phyloP scores from a whole-genome alignment of 2,888 invertebrate species.

The Habroteleia sp. region DNA sequence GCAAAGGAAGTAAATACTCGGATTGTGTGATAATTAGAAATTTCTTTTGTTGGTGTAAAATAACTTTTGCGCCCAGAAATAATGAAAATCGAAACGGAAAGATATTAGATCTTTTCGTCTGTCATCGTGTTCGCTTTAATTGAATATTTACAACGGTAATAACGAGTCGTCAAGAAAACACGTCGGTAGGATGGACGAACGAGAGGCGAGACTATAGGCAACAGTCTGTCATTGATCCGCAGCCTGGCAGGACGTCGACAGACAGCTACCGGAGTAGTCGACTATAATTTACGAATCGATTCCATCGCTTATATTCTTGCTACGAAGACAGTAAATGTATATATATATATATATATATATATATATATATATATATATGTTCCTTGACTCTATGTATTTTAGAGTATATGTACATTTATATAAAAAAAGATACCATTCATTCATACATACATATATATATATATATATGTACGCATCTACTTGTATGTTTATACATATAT shows the following conservation, averaged over 20 bases:
- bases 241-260: slow-evolving; percentile 64
- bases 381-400: slow-evolving; percentile 41
- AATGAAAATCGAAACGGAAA: slow-evolving; percentile 48
- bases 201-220: slow-evolving; percentile 60
- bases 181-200: slow-evolving; percentile 57
- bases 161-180: slow-evolving; percentile 64
- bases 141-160: slow-evolving; percentile 63
- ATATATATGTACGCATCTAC: no score
- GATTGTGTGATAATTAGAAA: slow-evolving; percentile 60
- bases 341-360: no score
- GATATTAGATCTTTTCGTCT: slow-evolving; percentile 45
- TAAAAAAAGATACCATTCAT: slow-evolving; percentile 30
- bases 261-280: slow-evolving; percentile 65
- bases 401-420: slow-evolving; percentile 27
- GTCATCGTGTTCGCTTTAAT: slow-evolving; percentile 57
- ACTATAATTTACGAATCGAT: slow-evolving; percentile 66
- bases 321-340: slow-evolving; percentile 52
- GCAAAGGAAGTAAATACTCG: slow-evolving; percentile 55
- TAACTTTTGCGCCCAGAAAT: slow-evolving; percentile 45
- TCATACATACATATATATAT: slow-evolving; percentile 2
- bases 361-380: slow-evolving; percentile 31
- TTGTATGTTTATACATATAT: no score
- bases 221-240: slow-evolving; percentile 66
- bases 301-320: slow-evolving; percentile 64
- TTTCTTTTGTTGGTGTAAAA: slow-evolving; percentile 56